phyloP scores from a whole-genome alignment of 2,888 invertebrate genomes.

The Junonia oenone region DNA sequence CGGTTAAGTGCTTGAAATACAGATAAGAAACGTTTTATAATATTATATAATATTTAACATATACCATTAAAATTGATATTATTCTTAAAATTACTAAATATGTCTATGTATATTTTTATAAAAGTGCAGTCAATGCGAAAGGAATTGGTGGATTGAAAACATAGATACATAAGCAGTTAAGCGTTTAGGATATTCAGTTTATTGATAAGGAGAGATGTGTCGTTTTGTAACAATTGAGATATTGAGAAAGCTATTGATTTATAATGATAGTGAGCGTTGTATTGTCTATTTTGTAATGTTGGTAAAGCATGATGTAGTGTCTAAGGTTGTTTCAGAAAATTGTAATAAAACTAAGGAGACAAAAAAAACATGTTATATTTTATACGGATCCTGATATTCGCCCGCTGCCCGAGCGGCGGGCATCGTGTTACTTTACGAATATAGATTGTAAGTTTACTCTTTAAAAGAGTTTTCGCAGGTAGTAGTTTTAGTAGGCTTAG shows the following conservation, averaged over 20 bases:
- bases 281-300: slow-evolving; percentile 74
- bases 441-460: slow-evolving; percentile 74
- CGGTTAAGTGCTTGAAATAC: slow-evolving; percentile 65
- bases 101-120: slow-evolving; percentile 74
- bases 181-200: slow-evolving; percentile 51
- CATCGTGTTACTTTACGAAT: slow-evolving; percentile 71
- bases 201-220: slow-evolving; percentile 55
- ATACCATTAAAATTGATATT: slow-evolving; percentile 53
- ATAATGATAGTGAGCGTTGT: slow-evolving; percentile 72
- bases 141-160: slow-evolving; percentile 69
- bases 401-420: slow-evolving; percentile 41
- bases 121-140: slow-evolving; percentile 64
- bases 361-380: slow-evolving; percentile 72
- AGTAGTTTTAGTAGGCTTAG: slow-evolving; percentile 79
- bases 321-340: slow-evolving; percentile 78
- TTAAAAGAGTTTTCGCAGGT: slow-evolving; percentile 78
- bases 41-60: slow-evolving; percentile 41
- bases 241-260: slow-evolving; percentile 61
- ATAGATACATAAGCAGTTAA: slow-evolving; percentile 34
- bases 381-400: slow-evolving; percentile 66
- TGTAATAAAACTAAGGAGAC: slow-evolving; percentile 69
- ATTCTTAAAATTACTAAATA: slow-evolving; percentile 58
- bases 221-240: slow-evolving; percentile 64
- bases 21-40: slow-evolving; percentile 56
- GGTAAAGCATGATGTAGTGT: slow-evolving; percentile 58